Conservation (phyloP, 1,140 invertebrate species). For the Lordiphosa stackelbergi region DNA sequence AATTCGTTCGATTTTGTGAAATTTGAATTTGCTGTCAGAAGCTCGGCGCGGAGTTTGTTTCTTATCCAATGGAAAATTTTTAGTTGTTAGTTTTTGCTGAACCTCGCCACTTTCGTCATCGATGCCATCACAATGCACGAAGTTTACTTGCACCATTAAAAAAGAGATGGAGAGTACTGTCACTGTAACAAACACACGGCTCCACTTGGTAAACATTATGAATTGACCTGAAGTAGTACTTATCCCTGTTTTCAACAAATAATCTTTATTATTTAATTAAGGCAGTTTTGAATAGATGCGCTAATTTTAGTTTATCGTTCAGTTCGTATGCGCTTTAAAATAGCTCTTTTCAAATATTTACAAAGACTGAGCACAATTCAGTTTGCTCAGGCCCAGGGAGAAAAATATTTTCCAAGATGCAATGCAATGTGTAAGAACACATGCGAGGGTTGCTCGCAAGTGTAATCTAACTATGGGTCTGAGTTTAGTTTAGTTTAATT, state of each 20-base stretch:
- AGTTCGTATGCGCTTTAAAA: not conserved
- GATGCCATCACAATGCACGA: not conserved
- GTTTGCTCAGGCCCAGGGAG: not conserved
- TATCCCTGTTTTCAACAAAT: not conserved
- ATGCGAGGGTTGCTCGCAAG: not conserved
- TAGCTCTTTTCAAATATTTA: constrained; percentile 10
- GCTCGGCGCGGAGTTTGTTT: constrained; percentile 19
- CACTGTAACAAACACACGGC: not conserved
- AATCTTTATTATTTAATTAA: not conserved
- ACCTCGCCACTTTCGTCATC: constrained; percentile 3
- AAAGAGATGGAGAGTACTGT: constrained; percentile 15
- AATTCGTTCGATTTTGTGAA: constrained; percentile 55
- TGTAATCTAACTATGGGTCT: too few species aligned
- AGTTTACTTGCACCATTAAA: constrained; percentile 7
- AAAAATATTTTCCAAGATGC: constrained; percentile 14
- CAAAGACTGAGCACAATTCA: constrained; percentile 13
- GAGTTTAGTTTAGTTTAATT: too few species aligned
- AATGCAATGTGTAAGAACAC: constrained; percentile 4
- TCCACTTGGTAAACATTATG: not conserved
- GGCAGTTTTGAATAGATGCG: not conserved
- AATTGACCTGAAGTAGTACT: not conserved
- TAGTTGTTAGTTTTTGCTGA: not conserved
- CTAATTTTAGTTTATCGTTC: not conserved
- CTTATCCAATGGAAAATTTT: not conserved
- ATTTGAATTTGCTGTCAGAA: constrained; percentile 50